These are phyloP conservation scores for Acholoe squamosa DNA, from an alignment of 2,888 invertebrate species.

Conservation along the genomic window DNA sequence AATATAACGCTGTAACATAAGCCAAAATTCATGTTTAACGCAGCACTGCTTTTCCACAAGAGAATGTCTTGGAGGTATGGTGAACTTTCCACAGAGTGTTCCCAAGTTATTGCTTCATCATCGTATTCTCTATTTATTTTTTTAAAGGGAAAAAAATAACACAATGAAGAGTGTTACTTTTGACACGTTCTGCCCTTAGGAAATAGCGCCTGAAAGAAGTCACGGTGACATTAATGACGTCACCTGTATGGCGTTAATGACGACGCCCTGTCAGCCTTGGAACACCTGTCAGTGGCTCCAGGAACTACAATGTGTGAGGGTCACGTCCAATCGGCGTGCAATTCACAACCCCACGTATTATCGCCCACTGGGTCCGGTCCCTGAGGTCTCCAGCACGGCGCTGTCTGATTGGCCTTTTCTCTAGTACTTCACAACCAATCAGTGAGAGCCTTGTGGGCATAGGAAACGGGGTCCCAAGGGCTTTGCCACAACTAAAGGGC, in stretches of 20 bases:
- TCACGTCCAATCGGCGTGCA: slow-evolving; percentile 30
- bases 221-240: not conserved
- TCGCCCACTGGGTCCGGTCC: not conserved
- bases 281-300: not conserved
- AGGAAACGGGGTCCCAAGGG: not conserved
- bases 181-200: not conserved
- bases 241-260: slow-evolving; percentile 14
- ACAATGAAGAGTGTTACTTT: not conserved
- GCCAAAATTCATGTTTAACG: too few species aligned
- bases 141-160: too few species aligned
- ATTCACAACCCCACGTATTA: slow-evolving; percentile 11
- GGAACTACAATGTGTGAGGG: slow-evolving; percentile 25
- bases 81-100: too few species aligned
- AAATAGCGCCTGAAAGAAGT: not conserved
- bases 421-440: slow-evolving; percentile 19
- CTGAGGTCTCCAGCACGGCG: not conserved
- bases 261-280: not conserved
- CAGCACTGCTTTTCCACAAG: too few species aligned
- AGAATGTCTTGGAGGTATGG: too few species aligned
- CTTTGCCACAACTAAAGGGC: not conserved
- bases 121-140: too few species aligned
- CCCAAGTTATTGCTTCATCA: too few species aligned
- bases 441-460: not conserved
- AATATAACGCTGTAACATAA: too few species aligned
- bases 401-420: slow-evolving; percentile 8